Conservation (phyloP, 2,113 vertebrate species). For the Martes martes region DNA sequence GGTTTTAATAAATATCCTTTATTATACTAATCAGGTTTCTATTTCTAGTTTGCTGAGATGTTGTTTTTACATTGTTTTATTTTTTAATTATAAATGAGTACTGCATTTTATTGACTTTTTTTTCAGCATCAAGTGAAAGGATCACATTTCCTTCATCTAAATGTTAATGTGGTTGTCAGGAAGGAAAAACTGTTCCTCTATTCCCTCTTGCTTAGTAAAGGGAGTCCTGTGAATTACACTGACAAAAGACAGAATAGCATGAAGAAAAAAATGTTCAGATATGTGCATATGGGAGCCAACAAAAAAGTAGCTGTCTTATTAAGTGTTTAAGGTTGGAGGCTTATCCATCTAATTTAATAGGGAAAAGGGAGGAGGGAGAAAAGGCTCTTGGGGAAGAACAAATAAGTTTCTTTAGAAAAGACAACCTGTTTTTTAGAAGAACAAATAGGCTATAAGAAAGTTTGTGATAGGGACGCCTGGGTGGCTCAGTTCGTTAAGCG, state of each 20-base stretch:
- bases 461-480: background rate
- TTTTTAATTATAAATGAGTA: background rate
- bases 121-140: background rate
- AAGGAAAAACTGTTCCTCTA: background rate
- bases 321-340: background rate
- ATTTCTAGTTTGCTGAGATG: background rate
- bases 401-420: background rate
- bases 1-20: background rate
- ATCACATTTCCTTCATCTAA: background rate
- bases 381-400: background rate
- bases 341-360: background rate
- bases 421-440: background rate
- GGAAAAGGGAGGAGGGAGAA: background rate
- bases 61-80: background rate
- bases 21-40: background rate
- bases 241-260: background rate
- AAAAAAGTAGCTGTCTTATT: background rate
- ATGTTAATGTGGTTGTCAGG: background rate
- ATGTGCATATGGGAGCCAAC: background rate
- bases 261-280: background rate
- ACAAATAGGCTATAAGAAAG: background rate
- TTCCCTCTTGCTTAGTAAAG: background rate
- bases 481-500: too few species aligned
- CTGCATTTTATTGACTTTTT: background rate
- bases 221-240: background rate